Evolutionary conservation across 1,140 invertebrate species (phyloP).

Genomic region (Hylaeus anthracinus): DNA sequence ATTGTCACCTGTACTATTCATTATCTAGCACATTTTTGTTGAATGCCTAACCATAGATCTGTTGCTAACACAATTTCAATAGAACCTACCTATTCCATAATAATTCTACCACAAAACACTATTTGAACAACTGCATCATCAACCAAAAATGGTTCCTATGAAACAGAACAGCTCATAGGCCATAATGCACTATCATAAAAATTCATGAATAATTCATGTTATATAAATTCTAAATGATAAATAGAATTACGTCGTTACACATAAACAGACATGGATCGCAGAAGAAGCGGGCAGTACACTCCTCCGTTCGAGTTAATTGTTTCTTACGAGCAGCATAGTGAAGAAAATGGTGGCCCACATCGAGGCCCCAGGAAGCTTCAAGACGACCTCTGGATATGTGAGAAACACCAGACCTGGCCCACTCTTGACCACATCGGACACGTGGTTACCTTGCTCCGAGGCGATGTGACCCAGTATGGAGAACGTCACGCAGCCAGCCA

Average conservation of each 20-base stretch:
- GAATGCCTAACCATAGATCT: too few relatives aligned
- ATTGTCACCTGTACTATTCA: too few relatives aligned
- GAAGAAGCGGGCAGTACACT: constrained; percentile 8
- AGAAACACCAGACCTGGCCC: constrained; percentile 86
- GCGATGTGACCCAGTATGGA: constrained; percentile 85
- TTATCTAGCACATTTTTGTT: too few relatives aligned
- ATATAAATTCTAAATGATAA: too few relatives aligned
- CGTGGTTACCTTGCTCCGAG: constrained; percentile 79
- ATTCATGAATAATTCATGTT: too few relatives aligned
- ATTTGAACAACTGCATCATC: too few relatives aligned
- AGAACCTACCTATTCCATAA: too few relatives aligned
- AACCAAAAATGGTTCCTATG: too few relatives aligned
- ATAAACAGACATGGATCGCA: constrained; percentile 29
- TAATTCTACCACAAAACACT: too few relatives aligned
- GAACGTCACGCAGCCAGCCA: constrained; percentile 85
- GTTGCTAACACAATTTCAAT: too few relatives aligned
- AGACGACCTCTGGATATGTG: constrained; percentile 86
- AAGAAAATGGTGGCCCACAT: constrained; percentile 85
- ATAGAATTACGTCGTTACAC: not conserved
- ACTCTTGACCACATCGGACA: constrained; percentile 83
- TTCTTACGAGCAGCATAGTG: constrained; percentile 84
- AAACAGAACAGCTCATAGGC: too few relatives aligned
- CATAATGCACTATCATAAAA: too few relatives aligned
- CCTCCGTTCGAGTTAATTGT: constrained; percentile 30
- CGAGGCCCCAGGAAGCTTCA: constrained; percentile 84